Conservation (phyloP, 2,113 vertebrate genomes). For the Sphyrna mokarran region DNA sequence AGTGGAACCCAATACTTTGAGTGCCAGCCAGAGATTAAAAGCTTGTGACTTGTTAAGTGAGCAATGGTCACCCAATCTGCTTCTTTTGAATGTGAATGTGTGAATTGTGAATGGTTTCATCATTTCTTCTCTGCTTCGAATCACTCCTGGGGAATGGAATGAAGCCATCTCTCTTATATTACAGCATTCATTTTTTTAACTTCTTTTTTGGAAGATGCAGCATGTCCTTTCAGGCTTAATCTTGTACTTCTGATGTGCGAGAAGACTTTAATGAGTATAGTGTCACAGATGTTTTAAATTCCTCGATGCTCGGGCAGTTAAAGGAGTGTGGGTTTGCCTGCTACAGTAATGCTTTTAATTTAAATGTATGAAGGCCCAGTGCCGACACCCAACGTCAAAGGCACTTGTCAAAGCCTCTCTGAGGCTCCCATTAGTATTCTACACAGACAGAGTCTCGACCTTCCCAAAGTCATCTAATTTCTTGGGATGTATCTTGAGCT, state of each 20-base stretch:
- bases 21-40: not conserved
- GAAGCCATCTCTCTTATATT: not conserved
- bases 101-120: not conserved
- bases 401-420: constrained; percentile 15
- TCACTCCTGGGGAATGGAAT: not conserved
- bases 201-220: not conserved
- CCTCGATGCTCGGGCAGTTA: not conserved
- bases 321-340: not conserved
- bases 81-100: constrained; percentile 1
- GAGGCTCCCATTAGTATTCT: constrained; percentile 16
- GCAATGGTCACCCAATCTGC: not conserved
- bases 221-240: not conserved
- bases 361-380: constrained; percentile 18
- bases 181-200: not conserved
- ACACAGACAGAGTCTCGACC: constrained; percentile 20
- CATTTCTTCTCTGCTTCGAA: not conserved
- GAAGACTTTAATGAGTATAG: not conserved
- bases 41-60: not conserved
- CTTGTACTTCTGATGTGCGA: not conserved
- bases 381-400: not conserved
- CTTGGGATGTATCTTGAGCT: not conserved
- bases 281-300: not conserved
- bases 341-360: not conserved
- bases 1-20: not conserved
- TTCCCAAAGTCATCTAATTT: not conserved